Base-by-base conservation (phyloP, 2,113 vertebrate species). In the Percina caprodes region DNA sequence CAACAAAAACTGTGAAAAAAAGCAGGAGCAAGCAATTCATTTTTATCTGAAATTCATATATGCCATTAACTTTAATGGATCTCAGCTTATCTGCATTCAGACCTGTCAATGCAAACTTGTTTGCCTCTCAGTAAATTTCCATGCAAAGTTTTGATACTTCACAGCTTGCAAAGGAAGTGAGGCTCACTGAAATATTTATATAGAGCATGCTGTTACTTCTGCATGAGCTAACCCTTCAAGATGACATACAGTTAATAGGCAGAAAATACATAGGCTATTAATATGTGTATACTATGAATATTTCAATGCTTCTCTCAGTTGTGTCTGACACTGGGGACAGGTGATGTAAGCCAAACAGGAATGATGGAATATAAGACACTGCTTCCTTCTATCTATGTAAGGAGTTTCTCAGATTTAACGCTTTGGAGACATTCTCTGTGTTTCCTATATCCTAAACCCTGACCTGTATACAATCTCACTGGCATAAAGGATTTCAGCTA, bases 221-320 rank as follows among this genome's bases (percentile, higher is more conserved):
- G 86, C 87, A 81, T 85, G 77, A 82, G 82, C 19, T 5, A 58
- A 66, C 66, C 49, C 80, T 86, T 87, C 86, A 85, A 61, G 74
- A 87, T 63, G 79, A 88, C 70, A 77, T 85, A 6, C 35, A 30
- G 80, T 77, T 92, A 79, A 90, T 92, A 72, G 87, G 83, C 80
- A 88, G 88, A 88, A 92, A 88, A 91, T 82, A 82, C 88, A 83
- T 13, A 24, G 80, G 62, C 78, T 92, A 92, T 92, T 91, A 92
- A 94, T 89, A 82, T 87, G 84, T 86, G 83, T 89, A 45, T 75
- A 74, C 39, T 42, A 78, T 91, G 59, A 85, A 92, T 92, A 88
- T 92, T 94, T 91, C 59, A 91, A 65, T 51, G 82, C 51, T 33
- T 81, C 51, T 81, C 74, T 87, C 67, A 21, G 82, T 69, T 30